Evolutionary conservation across 2,888 invertebrate genomes (phyloP).

Genomic region (Syrphus vitripennis): DNA sequence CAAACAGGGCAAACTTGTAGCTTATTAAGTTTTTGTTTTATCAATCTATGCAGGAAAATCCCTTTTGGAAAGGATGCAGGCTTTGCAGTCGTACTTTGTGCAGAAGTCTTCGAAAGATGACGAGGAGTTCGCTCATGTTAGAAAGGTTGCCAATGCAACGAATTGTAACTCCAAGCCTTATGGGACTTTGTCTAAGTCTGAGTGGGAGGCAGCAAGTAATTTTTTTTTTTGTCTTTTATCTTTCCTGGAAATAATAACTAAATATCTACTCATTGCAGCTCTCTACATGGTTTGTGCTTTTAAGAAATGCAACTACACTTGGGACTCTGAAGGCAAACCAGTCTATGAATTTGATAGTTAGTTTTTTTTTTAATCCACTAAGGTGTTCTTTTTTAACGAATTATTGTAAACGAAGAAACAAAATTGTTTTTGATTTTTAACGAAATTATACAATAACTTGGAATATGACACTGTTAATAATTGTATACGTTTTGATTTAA

Average conservation of each 20-base stretch:
- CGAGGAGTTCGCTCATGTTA: slow-evolving; percentile 89
- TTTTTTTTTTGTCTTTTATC: neutral
- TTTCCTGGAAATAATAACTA: neutral
- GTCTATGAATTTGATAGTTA: slow-evolving; percentile 81
- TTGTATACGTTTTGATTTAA: neutral
- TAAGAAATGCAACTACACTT: slow-evolving; percentile 87
- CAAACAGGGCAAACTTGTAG: too few relatives aligned
- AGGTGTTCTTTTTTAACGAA: neutral
- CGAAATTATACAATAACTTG: slow-evolving; percentile 30
- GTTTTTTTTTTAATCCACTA: neutral
- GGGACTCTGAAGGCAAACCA: slow-evolving; percentile 85
- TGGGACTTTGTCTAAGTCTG: slow-evolving; percentile 92
- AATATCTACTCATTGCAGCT: slow-evolving; percentile 83
- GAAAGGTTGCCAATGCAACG: slow-evolving; percentile 82
- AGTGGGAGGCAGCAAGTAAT: slow-evolving; percentile 96
- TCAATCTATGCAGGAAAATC: slow-evolving; percentile 73
- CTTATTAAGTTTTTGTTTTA: neutral
- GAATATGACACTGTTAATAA: slow-evolving; percentile 29
- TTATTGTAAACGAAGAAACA: neutral
- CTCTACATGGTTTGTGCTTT: slow-evolving; percentile 93
- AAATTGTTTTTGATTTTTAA: slow-evolving; percentile 26
- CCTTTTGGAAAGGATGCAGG: slow-evolving; percentile 89
- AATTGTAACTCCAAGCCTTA: slow-evolving; percentile 81
- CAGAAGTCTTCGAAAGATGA: slow-evolving; percentile 82
- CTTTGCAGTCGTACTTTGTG: slow-evolving; percentile 89